Evolutionary conservation across 2,797 vertebrate species (phyloP), one percentile per base, ranked within the genome.

Genomic region (Erpetoichthys calabaricus): DNA sequence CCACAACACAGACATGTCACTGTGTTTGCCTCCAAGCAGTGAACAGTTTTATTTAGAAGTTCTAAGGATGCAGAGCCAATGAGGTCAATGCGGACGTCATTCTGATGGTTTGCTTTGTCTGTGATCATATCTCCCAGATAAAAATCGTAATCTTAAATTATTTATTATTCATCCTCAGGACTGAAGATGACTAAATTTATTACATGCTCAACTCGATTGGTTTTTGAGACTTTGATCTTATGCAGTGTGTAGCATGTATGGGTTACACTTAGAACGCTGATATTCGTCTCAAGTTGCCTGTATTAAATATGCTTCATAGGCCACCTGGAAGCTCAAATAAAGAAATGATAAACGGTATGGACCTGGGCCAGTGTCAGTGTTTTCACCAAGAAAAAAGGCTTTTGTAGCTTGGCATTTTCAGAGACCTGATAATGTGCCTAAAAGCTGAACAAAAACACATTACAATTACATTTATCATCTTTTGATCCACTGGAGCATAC

Each of bases 211-310:
- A 25, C 25, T 25, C 25, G 8, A n/a, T 50, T 41, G 41, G 7
- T 42, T 41, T 47, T 44, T 57, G 4, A 42, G 44, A 53, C 44
- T 57, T 5, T 59, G 51, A 54, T 54, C 53, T 42, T 54, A 42
- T 54, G 25, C 25, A 25, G 25, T 25, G 41, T 41, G 53, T 7
- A 6, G 41, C 42, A 42, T 54, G 47, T 49, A 42, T 54, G 41
- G 53, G 41, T 6, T 42, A 7, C 53, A 6, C 41, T 42, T 8
- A 5, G 7, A 54, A 42, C 41, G 5, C 41, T 42, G 41, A 6
- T 43, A 42, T 42, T 54, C 41, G 6, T 54, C 41, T 54, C 3
- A 54, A 41, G 53, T 54, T 54, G 53, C 53, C 5, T 54, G 6
- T 7, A 6, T 3, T 53, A 53, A 53, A 53, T 41, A 53, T 8